phyloP scores from a whole-genome alignment of 2,797 vertebrate genomes.

The Urocyon cinereoargenteus region DNA sequence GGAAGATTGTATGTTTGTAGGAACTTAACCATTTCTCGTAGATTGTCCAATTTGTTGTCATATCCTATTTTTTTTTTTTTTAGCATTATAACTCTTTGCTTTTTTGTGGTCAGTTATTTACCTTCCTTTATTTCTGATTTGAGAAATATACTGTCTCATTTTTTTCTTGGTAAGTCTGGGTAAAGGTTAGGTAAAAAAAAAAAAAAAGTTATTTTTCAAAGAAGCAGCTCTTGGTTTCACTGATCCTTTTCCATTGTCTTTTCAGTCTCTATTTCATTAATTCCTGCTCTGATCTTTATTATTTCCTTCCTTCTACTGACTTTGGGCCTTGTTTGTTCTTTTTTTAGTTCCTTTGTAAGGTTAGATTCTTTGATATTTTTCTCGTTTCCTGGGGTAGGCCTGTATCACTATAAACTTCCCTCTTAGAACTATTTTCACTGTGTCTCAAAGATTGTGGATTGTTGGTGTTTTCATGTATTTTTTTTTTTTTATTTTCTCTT shows the following conservation, averaged over 20 bases:
- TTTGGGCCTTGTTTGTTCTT: background rate
- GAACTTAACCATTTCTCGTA: background rate
- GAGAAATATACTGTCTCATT: background rate
- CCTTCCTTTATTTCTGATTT: background rate
- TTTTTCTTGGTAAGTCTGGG: background rate
- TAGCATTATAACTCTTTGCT: background rate
- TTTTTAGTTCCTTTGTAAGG: background rate
- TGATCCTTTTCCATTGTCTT: background rate
- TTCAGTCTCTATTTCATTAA: background rate
- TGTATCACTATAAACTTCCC: background rate
- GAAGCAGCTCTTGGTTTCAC: background rate
- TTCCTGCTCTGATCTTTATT: background rate
- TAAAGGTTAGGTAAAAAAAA: background rate
- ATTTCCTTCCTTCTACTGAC: background rate
- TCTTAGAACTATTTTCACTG: background rate
- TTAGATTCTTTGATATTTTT: background rate
- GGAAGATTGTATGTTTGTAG: background rate
- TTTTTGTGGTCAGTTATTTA: background rate
- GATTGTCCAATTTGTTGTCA: background rate
- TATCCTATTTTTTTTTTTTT: background rate
- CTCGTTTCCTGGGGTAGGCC: background rate
- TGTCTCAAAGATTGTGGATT: background rate
- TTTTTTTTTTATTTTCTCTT: background rate
- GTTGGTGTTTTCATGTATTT: background rate
- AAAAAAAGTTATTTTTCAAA: background rate